phyloP scores from a whole-genome alignment of 2,113 vertebrate species.

The Pollachius pollachius region DNA sequence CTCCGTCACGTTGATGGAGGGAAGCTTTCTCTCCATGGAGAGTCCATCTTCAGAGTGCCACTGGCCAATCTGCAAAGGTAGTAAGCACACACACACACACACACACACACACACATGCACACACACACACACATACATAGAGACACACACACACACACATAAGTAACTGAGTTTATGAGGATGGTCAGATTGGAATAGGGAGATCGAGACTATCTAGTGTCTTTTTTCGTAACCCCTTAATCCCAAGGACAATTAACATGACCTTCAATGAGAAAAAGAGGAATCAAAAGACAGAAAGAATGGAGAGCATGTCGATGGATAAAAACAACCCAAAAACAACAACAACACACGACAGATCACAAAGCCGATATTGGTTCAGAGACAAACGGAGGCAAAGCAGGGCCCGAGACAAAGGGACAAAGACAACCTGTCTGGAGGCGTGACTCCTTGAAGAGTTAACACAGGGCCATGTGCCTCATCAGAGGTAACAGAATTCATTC shows the following conservation, averaged over 20 bases:
- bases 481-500: constrained; percentile 66
- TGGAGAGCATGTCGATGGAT: constrained; percentile 4
- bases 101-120: constrained; percentile 36
- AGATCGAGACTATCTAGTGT: constrained; percentile 29
- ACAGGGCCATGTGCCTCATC: constrained; percentile 57
- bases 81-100: constrained; percentile 19
- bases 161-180: not conserved
- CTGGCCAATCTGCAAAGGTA: constrained; percentile 88
- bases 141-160: constrained; percentile 37
- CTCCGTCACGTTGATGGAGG: constrained; percentile 88
- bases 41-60: constrained; percentile 95
- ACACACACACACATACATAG: constrained; percentile 25
- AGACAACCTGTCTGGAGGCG: constrained; percentile 18
- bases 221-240: constrained; percentile 23
- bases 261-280: constrained; percentile 28
- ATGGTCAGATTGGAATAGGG: constrained; percentile 27
- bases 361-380: not conserved
- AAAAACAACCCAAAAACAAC: not conserved
- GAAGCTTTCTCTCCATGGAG: constrained; percentile 90
- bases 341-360: not conserved
- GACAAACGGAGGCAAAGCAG: not conserved
- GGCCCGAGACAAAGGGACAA: constrained; percentile 11
- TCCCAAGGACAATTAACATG: constrained; percentile 17
- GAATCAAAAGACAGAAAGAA: not conserved
- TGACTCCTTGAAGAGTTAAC: constrained; percentile 38